These are phyloP conservation scores for Torymus tubicola DNA, from an alignment of 2,888 invertebrate species.

Conservation along the genomic window DNA sequence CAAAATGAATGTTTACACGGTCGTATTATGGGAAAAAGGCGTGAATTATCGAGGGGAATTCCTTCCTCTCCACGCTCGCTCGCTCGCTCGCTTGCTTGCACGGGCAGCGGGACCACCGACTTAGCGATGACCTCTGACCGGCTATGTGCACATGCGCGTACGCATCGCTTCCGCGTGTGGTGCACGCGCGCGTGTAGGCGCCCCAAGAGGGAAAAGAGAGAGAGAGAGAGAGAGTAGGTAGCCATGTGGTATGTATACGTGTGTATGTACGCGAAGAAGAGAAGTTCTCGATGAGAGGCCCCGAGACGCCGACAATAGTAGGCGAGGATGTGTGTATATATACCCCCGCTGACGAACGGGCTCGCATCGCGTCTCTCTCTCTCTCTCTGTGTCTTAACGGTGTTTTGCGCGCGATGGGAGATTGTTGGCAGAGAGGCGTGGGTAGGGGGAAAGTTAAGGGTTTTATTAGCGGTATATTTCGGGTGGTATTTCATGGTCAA, in stretches of 20 bases:
- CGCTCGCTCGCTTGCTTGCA: too few species aligned
- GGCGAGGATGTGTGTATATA: constrained; percentile 1
- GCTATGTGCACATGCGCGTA: not conserved
- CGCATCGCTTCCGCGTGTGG: constrained; percentile 24
- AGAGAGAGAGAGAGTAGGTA: too few species aligned
- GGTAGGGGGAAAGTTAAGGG: too few species aligned
- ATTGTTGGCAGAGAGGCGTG: not conserved
- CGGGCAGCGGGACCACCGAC: constrained; percentile 29
- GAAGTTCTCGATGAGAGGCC: not conserved
- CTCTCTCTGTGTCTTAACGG: constrained; percentile 26
- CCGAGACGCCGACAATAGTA: constrained; percentile 1
- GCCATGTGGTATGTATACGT: too few species aligned
- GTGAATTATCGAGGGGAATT: constrained; percentile 39
- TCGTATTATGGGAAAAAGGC: constrained; percentile 28
- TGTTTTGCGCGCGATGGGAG: constrained; percentile 12
- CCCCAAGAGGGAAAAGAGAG: too few species aligned
- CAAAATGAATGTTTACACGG: constrained; percentile 36
- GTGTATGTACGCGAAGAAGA: not conserved
- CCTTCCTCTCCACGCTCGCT: not conserved
- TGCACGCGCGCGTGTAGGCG: too few species aligned
- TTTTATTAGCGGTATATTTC: not conserved
- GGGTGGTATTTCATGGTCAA: too few species aligned
- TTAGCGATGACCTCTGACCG: constrained; percentile 37
- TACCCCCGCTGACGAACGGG: constrained; percentile 3
- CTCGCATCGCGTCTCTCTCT: not conserved